Base-by-base conservation (phyloP, 1,140 invertebrate genomes). In the Saxidomus purpurata region DNA sequence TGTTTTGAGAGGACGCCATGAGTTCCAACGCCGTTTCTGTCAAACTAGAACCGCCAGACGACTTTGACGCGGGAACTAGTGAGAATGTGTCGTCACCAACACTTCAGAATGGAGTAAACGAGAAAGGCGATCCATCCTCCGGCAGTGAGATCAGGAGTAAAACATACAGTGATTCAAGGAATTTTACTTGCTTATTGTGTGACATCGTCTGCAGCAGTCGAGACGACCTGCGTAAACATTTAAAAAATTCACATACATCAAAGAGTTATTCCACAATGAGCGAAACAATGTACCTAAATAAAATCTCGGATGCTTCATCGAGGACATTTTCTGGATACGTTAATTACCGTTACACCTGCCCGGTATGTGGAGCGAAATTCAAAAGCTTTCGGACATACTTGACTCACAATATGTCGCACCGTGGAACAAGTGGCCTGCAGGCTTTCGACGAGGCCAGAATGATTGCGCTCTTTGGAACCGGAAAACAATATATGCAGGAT, bases 331-430 rank as follows among this genome's bases (percentile, higher is more conserved):
- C 87, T 0, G 52, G 69, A 36, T 83, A 83, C 40, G 61, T 89
- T 6, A 83, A 89, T 63, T 83, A 83, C 59, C 38, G 87, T 19
- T 89, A 89, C n/a, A 76, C 87, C 6, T 89, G 87, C 38, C 31
- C 63, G 17, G 36, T 40, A 17, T 89, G 87, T 77, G 69, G 81
- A 31, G 87, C 87, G 13, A 89, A 89, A 63, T 89, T 89, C 87
- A 89, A 89, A 63, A 74, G 79, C 25, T 83, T 89, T 77, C 43
- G 71, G 40, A 89, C 25, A 22, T 89, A 83, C 25, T 38, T 77
- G 17, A 89, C 77, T 11, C 87, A 89, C 31, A 83, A 31, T 25
- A 83, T 83, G 79, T 89, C 87, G 13, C 87, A 89, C 47, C 43
- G 80, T 15, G 34, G 80, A 49, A 22, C 28, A n/a, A 67, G 34